phyloP scores from a whole-genome alignment of 2,797 vertebrate species.

The Glyptemys insculpta region DNA sequence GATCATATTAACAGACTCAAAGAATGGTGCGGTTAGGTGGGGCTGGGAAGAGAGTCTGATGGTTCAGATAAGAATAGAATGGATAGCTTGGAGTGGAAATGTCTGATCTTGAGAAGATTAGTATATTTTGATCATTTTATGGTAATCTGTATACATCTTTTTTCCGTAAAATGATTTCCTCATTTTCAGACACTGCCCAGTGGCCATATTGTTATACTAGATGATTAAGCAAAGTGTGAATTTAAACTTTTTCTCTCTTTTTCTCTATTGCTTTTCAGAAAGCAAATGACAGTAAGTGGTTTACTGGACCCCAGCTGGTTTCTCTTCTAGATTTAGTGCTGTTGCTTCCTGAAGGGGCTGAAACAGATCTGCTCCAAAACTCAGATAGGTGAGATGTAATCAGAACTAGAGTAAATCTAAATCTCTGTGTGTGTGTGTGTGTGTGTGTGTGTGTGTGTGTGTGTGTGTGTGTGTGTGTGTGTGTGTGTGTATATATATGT shows the following conservation, averaged over 20 bases:
- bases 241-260: background rate
- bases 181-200: background rate
- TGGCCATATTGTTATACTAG: background rate
- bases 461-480: too few species aligned
- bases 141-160: background rate
- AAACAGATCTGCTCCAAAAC: conserved; percentile 89
- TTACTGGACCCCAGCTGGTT: conserved; percentile 85
- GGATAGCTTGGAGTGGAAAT: background rate
- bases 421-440: too few species aligned
- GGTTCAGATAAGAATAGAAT: background rate
- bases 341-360: conserved; percentile 87
- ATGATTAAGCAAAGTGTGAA: background rate
- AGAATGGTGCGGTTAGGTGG: background rate
- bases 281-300: conserved; percentile 83
- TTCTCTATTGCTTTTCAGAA: conserved; percentile 77
- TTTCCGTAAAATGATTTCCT: background rate
- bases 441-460: too few species aligned
- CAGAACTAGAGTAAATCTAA: background rate
- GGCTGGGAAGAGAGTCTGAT: background rate
- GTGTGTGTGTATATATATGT: too few species aligned
- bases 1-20: background rate
- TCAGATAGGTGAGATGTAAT: conserved; percentile 89
- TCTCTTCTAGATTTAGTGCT: conserved; percentile 87
- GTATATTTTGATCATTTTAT: background rate
- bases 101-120: background rate